A percentile compares a stretch with the other conserved stretches of the same genome.
These are phyloP conservation scores for Papilio helenus DNA, from an alignment of 1,140 invertebrate species.

Conservation along the genomic window DNA sequence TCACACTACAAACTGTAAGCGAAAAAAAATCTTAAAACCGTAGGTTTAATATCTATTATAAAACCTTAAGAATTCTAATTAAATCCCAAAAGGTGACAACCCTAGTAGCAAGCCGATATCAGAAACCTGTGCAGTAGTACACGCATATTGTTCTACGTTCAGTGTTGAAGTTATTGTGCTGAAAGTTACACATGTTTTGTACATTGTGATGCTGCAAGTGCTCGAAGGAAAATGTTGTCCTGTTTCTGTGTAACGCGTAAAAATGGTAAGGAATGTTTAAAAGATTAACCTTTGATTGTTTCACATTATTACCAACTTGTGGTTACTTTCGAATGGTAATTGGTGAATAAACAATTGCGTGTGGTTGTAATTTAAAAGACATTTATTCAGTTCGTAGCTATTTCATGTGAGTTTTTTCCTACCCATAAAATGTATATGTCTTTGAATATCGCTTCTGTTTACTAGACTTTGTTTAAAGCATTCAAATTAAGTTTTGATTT, in stretches of 20 bases:
- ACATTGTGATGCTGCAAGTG: constrained; percentile 49
- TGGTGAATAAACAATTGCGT: constrained; percentile 20
- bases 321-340: neutral
- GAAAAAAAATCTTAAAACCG: neutral
- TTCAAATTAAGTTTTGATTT: neutral
- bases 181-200: constrained; percentile 63
- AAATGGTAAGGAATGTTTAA: constrained; percentile 58
- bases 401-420: neutral
- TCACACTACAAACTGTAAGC: neutral
- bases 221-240: constrained; percentile 61
- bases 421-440: neutral
- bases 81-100: neutral
- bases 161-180: constrained; percentile 69
- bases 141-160: constrained; percentile 69
- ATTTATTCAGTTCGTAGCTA: neutral
- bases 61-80: neutral
- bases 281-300: constrained; percentile 9
- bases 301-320: neutral
- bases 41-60: too few species aligned
- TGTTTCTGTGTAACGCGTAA: constrained; percentile 70
- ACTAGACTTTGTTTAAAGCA: neutral
- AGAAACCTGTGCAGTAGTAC: constrained; percentile 55
- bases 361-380: neutral
- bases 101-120: constrained; percentile 49
- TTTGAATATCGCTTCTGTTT: neutral